Evolutionary conservation across 2,113 vertebrate genomes (phyloP).

Genomic region (Dendrocopos noguchii): DNA sequence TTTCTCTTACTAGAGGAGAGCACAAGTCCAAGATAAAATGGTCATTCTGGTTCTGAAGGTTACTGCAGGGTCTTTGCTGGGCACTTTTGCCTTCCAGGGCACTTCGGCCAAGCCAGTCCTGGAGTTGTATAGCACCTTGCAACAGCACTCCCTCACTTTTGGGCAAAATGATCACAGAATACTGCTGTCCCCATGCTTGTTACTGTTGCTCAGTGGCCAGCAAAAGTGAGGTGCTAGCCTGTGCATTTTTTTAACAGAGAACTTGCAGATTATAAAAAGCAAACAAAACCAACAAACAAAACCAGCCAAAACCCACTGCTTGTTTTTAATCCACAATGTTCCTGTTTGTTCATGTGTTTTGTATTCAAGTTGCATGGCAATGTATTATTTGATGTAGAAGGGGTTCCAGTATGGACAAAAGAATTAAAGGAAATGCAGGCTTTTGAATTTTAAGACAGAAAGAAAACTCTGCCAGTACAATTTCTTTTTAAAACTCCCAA

Average conservation of each 20-base stretch:
- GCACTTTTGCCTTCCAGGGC: neutral
- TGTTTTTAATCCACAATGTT: neutral
- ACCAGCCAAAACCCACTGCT: neutral
- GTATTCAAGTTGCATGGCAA: neutral
- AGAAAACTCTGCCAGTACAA: neutral
- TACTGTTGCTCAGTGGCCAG: neutral
- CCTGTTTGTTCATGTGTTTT: neutral
- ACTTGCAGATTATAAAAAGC: neutral
- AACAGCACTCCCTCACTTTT: neutral
- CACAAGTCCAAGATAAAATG: neutral
- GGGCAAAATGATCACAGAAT: neutral
- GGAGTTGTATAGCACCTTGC: neutral
- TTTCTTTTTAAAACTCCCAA: neutral
- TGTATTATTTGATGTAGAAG: neutral
- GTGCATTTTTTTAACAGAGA: neutral
- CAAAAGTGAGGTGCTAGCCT: neutral
- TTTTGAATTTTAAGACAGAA: neutral
- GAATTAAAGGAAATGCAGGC: neutral
- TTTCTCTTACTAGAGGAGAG: neutral
- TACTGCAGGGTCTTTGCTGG: too few relatives aligned
- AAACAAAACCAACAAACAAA: neutral
- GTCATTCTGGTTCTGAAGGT: neutral
- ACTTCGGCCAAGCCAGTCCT: neutral
- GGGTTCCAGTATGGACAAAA: neutral
- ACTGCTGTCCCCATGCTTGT: neutral